Evolutionary conservation across 2,888 invertebrate species (phyloP).

Genomic region (Chymomyza caudatula): DNA sequence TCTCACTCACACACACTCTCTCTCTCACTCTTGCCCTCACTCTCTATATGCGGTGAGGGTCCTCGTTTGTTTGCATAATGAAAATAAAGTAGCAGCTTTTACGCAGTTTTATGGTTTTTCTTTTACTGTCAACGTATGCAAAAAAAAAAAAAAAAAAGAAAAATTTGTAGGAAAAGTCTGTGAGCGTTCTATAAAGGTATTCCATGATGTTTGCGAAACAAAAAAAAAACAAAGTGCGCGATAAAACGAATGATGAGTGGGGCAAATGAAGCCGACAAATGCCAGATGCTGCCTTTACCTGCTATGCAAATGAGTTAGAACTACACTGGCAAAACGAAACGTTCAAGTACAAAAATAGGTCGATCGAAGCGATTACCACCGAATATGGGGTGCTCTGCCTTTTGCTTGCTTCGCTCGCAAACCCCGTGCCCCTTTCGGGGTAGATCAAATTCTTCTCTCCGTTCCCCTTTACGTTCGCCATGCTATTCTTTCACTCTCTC

Average conservation of each 20-base stretch:
- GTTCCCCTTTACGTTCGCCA: too few species aligned
- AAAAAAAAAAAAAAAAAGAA: not conserved
- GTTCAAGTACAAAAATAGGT: too few species aligned
- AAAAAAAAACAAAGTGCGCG: not conserved
- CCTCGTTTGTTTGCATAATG: conserved; percentile 42
- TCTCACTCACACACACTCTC: conserved; percentile 1
- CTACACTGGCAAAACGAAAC: not conserved
- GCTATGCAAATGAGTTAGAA: conserved; percentile 54
- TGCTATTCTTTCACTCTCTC: too few species aligned
- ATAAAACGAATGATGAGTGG: not conserved
- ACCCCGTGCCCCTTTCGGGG: too few species aligned
- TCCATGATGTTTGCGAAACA: not conserved
- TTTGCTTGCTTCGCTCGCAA: not conserved
- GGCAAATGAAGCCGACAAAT: not conserved
- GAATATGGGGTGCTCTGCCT: not conserved
- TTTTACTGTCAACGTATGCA: conserved; percentile 52
- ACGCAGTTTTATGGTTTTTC: conserved; percentile 65
- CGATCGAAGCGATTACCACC: not conserved
- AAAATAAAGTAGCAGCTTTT: conserved; percentile 70
- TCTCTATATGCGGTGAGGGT: conserved; percentile 8
- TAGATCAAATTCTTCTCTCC: too few species aligned
- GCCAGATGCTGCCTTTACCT: conserved; percentile 25
- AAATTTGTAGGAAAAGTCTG: not conserved
- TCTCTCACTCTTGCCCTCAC: not conserved
- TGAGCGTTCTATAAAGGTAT: conserved; percentile 23